Conservation (phyloP, 2,113 vertebrate genomes). For the Scatophagus argus region DNA sequence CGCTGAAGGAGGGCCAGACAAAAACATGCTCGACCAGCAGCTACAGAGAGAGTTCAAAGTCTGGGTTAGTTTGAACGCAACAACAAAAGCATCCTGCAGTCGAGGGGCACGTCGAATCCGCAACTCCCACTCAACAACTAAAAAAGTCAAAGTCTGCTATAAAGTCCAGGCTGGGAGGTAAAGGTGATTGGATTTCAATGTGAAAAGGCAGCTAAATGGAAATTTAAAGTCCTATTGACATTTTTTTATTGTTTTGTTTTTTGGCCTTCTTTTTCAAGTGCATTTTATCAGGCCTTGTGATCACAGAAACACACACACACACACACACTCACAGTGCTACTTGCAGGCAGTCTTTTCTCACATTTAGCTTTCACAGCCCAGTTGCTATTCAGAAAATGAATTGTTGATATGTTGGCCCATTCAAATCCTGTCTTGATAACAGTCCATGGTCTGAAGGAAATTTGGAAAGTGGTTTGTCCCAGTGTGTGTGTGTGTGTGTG, state of each 20-base stretch:
- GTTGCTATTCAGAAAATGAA: slow-evolving; percentile 34
- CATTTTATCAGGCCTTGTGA: background rate
- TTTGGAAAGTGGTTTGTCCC: background rate
- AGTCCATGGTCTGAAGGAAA: background rate
- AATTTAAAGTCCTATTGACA: background rate
- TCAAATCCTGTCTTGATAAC: background rate
- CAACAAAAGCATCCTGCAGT: slow-evolving; percentile 11
- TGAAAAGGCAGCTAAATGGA: background rate
- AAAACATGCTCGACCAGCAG: background rate
- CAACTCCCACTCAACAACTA: slow-evolving; percentile 25
- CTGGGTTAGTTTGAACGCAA: slow-evolving; percentile 5
- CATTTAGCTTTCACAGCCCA: slow-evolving; percentile 56
- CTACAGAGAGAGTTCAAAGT: slow-evolving; percentile 21
- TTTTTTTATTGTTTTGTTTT: background rate
- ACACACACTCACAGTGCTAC: slow-evolving; percentile 29
- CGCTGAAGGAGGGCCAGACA: background rate
- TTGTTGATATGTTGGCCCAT: slow-evolving; percentile 3
- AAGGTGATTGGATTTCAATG: slow-evolving; percentile 6
- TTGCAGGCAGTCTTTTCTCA: slow-evolving; percentile 11
- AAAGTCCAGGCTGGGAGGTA: background rate
- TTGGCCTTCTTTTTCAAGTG: background rate
- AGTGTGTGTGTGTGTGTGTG: background rate
- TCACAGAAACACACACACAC: slow-evolving; percentile 30
- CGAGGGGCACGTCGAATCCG: slow-evolving; percentile 6
- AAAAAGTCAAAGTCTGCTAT: slow-evolving; percentile 10